A percentile compares a stretch with the other conserved stretches of the same genome.
Conservation (phyloP, 2,888 invertebrate species). For the Drosophila recens region DNA sequence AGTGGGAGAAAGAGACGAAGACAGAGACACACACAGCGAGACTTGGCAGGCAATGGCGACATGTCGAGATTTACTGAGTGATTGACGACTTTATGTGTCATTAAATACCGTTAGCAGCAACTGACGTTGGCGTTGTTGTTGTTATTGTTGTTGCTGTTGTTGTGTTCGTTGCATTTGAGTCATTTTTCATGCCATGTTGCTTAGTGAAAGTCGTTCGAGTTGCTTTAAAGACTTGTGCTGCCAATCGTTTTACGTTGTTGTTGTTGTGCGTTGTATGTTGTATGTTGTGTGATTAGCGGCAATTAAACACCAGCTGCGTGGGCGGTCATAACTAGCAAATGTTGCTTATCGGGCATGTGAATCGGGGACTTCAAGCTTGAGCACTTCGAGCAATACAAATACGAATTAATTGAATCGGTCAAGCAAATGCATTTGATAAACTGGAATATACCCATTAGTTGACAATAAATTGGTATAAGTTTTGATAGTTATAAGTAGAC, state of each 20-base stretch:
- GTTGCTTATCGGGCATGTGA: conserved; percentile 24
- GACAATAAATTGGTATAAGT: background rate
- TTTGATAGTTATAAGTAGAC: too few species aligned
- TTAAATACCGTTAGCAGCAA: conserved; percentile 79
- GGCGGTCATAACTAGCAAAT: conserved; percentile 21
- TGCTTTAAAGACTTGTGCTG: conserved; percentile 27
- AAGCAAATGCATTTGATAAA: background rate
- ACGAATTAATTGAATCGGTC: conserved; percentile 8
- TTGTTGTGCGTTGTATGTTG: conserved; percentile 31
- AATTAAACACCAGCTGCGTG: conserved; percentile 52
- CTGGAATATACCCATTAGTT: background rate
- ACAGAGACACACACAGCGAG: conserved; percentile 22
- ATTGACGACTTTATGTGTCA: conserved; percentile 83
- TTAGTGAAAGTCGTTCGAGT: conserved; percentile 66
- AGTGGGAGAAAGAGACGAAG: conserved; percentile 12
- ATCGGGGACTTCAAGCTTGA: conserved; percentile 17
- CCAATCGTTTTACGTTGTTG: conserved; percentile 15
- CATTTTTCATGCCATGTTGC: conserved; percentile 68
- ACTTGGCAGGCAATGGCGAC: conserved; percentile 54
- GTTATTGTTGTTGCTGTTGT: conserved; percentile 25
- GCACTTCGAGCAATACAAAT: conserved; percentile 4
- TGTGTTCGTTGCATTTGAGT: conserved; percentile 47
- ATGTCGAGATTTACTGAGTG: conserved; percentile 77
- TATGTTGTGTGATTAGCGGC: conserved; percentile 64
- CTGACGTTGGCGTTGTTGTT: conserved; percentile 28